Percentiles rank a stretch among this genome's conserved stretches.
Evolutionary conservation across 2,888 invertebrate species (phyloP).

Genomic region (Dynastes hyllus): DNA sequence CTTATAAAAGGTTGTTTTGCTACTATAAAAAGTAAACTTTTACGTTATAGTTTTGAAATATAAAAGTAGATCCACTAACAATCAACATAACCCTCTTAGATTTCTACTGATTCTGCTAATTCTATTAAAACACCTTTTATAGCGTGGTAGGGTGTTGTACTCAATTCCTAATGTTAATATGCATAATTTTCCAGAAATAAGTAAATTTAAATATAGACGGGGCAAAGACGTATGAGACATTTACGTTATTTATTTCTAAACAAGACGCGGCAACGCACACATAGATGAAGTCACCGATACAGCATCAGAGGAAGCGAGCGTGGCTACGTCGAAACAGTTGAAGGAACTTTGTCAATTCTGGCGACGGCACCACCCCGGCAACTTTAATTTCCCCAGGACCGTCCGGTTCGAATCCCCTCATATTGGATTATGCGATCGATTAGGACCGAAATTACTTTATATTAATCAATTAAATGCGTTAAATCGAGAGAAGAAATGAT

Average conservation of each 20-base stretch:
- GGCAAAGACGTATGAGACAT: constrained; percentile 32
- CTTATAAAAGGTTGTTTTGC: too few relatives aligned
- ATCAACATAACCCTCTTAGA: too few relatives aligned
- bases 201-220: not conserved
- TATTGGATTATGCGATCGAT: constrained; percentile 58
- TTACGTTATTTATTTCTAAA: constrained; percentile 38
- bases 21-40: too few relatives aligned
- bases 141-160: too few relatives aligned
- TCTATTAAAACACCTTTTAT: too few relatives aligned
- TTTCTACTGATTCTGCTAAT: too few relatives aligned
- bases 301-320: constrained; percentile 19
- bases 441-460: constrained; percentile 57
- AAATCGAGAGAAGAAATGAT: constrained; percentile 55
- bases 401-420: constrained; percentile 50
- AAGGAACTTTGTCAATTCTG: constrained; percentile 57
- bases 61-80: too few relatives aligned
- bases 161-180: too few relatives aligned
- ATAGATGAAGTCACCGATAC: not conserved
- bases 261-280: not conserved
- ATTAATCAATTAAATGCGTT: constrained; percentile 56
- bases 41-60: too few relatives aligned
- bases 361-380: constrained; percentile 56
- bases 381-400: constrained; percentile 56
- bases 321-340: constrained; percentile 49
- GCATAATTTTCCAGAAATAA: too few relatives aligned